Evolutionary conservation across 1,140 invertebrate genomes (phyloP), one percentile per base, ranked within the genome.

Genomic region (Teleogryllus occipitalis): DNA sequence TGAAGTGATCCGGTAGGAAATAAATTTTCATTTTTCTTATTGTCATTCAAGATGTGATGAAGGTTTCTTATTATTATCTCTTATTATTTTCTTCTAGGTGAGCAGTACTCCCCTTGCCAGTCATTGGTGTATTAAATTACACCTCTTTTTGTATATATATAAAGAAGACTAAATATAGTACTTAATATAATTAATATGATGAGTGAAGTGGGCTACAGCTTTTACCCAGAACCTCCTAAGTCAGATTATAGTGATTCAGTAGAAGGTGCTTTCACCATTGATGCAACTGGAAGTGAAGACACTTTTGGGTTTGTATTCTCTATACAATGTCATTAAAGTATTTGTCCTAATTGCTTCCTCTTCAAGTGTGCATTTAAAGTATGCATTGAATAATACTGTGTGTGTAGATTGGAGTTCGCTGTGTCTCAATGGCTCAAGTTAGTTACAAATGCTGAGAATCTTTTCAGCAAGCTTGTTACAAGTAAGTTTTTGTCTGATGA

Each of bases 371-470:
- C 7, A 65, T 65, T 65, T 65, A 14, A 65, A 3, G 18, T 65
- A 18, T 39, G 54, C 10, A 65, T 65, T 65, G 2, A 65, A 65
- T 65, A 14, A 65, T 65, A 14, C 54, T 65, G 54, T 78, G 47
- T 77, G 18, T 80, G 74, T 47, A 82, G 83, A 76, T 85, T 95
- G 79, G 92, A 94, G 84, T 95, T 95, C 87, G 93, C 93, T 22
- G 93, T 93, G 47, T 87, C 91, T 80, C 94, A 95, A 83, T 93
- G 93, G 91, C 90, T 93, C 7, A 94, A 94, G 84, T 84, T 95
- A 49, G 93, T 95, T 8, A 90, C 92, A 5, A 95, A 95, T 88
- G 94, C 94, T 10, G 93, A 95, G 85, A 92, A 92, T n/a, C 84
- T 95, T 14, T 93, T 95, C 84, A 91, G 92, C 82, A 94, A 92